Evolutionary conservation across 2,113 vertebrate species (phyloP).

Genomic region (Bostrychus sinensis): DNA sequence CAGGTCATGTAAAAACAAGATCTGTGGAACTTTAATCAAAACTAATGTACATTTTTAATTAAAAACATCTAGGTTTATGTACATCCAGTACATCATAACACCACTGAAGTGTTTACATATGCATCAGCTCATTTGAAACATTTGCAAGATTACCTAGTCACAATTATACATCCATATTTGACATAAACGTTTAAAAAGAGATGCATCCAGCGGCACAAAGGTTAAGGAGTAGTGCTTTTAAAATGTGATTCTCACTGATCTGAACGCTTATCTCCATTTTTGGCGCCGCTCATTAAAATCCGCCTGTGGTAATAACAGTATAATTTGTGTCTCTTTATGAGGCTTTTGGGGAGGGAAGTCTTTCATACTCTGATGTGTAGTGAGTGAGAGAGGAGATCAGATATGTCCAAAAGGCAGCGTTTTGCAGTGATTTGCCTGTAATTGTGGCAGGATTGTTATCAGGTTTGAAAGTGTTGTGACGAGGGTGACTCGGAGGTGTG

Average conservation of each 20-base stretch:
- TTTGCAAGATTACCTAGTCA: too few species aligned
- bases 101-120: too few species aligned
- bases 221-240: constrained; percentile 5
- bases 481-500: neutral
- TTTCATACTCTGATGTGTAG: neutral
- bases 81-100: too few species aligned
- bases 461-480: neutral
- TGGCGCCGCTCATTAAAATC: constrained; percentile 15
- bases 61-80: too few species aligned
- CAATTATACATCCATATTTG: constrained; percentile 1
- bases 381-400: neutral
- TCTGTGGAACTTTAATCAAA: too few species aligned
- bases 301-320: constrained; percentile 14
- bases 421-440: constrained; percentile 1
- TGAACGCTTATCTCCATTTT: neutral
- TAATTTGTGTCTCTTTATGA: constrained; percentile 13
- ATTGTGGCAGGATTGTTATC: constrained; percentile 6
- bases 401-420: constrained; percentile 11
- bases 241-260: constrained; percentile 7
- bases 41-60: too few species aligned
- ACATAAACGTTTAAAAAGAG: neutral
- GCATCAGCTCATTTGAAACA: too few species aligned
- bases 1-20: too few species aligned
- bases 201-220: neutral
- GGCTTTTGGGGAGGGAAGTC: neutral